Evolutionary conservation across 2,113 vertebrate genomes (phyloP).

Genomic region (Pristiophorus japonicus): DNA sequence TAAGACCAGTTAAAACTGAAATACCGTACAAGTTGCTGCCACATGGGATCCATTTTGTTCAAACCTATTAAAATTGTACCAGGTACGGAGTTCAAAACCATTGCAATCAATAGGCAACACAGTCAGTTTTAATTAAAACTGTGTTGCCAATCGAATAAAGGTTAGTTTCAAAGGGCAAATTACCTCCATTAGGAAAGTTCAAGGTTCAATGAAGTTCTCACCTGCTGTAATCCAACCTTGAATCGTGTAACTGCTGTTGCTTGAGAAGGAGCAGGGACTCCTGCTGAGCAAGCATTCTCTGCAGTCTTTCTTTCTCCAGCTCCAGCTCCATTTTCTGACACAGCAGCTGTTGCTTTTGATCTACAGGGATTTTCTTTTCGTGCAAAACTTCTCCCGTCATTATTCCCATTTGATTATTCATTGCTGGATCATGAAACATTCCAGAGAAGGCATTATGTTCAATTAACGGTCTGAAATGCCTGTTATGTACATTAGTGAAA

Average conservation of each 20-base stretch:
- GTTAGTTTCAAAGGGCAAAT: background rate
- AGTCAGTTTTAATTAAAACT: constrained; percentile 20
- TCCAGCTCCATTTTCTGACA: constrained; percentile 89
- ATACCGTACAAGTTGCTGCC: background rate
- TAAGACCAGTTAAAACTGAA: background rate
- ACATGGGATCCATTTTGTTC: constrained; percentile 21
- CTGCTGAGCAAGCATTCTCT: constrained; percentile 73
- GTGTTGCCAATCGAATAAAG: constrained; percentile 13
- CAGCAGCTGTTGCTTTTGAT: constrained; percentile 71
- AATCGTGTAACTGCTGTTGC: constrained; percentile 71
- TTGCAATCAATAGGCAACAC: constrained; percentile 8
- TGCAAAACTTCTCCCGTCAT: constrained; percentile 43
- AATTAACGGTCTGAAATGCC: constrained; percentile 23
- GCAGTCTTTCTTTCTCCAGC: constrained; percentile 77
- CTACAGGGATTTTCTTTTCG: constrained; percentile 65
- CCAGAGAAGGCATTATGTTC: constrained; percentile 46
- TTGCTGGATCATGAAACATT: constrained; percentile 35
- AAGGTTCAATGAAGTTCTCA: constrained; percentile 17
- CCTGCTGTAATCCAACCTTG: constrained; percentile 67
- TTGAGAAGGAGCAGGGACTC: constrained; percentile 74
- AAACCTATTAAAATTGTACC: constrained; percentile 21
- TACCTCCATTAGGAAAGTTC: background rate
- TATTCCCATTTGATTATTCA: constrained; percentile 12
- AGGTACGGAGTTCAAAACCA: background rate
- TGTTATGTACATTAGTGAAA: constrained; percentile 30